phyloP scores from a whole-genome alignment of 2,888 invertebrate genomes.

The Diogma glabrata region DNA sequence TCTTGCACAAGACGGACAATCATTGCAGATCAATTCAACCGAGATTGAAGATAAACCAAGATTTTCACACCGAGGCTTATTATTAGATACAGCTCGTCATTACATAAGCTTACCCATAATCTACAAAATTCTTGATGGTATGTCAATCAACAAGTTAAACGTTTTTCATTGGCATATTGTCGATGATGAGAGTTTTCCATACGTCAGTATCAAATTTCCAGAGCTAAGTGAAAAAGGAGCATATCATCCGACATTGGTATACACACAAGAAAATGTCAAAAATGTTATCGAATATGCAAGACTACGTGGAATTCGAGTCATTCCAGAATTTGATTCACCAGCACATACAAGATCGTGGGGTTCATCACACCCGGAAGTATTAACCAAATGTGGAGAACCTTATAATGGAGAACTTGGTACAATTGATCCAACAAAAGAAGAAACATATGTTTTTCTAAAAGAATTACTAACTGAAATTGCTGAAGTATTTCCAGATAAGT shows the following conservation, averaged over 20 bases:
- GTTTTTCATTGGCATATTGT: conserved; percentile 94
- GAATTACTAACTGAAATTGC: conserved; percentile 50
- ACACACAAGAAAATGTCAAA: conserved; percentile 50
- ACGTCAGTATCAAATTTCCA: conserved; percentile 65
- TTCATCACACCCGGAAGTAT: conserved; percentile 53
- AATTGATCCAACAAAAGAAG: conserved; percentile 58
- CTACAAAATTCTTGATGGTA: conserved; percentile 58
- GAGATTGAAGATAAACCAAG: conserved; percentile 63
- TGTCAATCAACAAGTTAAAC: conserved; percentile 86
- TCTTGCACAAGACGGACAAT: conserved; percentile 25
- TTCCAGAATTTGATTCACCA: conserved; percentile 87
- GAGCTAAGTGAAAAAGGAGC: conserved; percentile 64
- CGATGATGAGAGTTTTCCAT: conserved; percentile 89
- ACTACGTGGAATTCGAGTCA: conserved; percentile 69
- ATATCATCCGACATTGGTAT: conserved; percentile 50
- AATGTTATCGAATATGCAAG: conserved; percentile 66
- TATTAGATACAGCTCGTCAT: conserved; percentile 82
- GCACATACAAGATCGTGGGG: conserved; percentile 86
- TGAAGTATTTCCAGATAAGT: conserved; percentile 62
- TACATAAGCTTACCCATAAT: conserved; percentile 59
- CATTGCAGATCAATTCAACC: conserved; percentile 33
- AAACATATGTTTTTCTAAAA: conserved; percentile 54
- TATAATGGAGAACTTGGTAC: conserved; percentile 56
- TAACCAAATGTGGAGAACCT: conserved; percentile 57
- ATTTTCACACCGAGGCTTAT: conserved; percentile 69